Conservation (phyloP, 53 echinoderm and acorn worm genomes). For the Paracentrotus lividus region DNA sequence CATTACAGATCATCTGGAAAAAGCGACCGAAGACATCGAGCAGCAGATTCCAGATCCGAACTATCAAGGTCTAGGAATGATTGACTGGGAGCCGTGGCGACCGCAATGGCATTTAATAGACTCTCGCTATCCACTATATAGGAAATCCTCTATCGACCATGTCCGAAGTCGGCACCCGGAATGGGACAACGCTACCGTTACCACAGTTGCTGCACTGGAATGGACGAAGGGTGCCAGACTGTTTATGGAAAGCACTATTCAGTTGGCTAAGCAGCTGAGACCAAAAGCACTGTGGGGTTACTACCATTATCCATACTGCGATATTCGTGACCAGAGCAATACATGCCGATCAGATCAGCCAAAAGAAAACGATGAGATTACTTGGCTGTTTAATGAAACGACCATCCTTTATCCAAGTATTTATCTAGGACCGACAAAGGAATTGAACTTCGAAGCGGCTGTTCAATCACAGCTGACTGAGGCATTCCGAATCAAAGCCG, state of each 20-base stretch:
- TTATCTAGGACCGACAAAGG: conserved; percentile 59
- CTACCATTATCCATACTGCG: conserved; percentile 86
- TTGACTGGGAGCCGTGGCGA: conserved; percentile 92
- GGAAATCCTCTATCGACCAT: conserved; percentile 55
- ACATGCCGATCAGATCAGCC: conserved; percentile 2
- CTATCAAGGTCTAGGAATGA: conserved; percentile 79
- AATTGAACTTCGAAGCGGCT: not conserved
- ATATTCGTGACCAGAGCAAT: not conserved
- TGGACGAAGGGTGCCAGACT: conserved; percentile 77
- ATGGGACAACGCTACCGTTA: conserved; percentile 73
- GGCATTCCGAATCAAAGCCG: conserved; percentile 72
- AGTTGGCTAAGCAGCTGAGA: conserved; percentile 73
- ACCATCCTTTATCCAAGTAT: conserved; percentile 87
- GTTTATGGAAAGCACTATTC: conserved; percentile 78
- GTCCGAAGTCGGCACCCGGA: conserved; percentile 76
- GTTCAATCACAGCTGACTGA: conserved; percentile 73
- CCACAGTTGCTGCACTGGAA: conserved; percentile 74
- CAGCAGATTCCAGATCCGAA: conserved; percentile 73
- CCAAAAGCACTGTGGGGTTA: conserved; percentile 86
- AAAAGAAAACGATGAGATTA: conserved; percentile 72
- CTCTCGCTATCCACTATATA: conserved; percentile 60
- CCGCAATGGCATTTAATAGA: conserved; percentile 74
- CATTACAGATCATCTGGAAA: conserved; percentile 80
- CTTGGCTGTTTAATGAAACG: conserved; percentile 80
- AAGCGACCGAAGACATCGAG: conserved; percentile 73